Evolutionary conservation across 2,797 vertebrate species (phyloP).

Genomic region (Phaenicophaeus curvirostris): DNA sequence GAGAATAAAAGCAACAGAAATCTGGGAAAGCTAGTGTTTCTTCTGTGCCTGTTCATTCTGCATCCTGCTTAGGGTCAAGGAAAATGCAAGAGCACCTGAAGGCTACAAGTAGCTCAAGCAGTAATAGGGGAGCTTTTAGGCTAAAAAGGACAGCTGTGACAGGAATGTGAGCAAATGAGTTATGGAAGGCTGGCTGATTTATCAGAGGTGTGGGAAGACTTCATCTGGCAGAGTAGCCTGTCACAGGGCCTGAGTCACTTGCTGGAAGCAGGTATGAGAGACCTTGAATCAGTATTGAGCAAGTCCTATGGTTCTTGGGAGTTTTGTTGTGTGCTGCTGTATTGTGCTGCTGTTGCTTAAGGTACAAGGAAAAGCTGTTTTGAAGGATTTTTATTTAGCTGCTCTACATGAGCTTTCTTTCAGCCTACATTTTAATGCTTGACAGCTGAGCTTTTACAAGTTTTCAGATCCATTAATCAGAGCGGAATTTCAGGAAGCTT

Average conservation of each 20-base stretch:
- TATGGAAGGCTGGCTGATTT: not conserved
- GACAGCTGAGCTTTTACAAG: constrained; percentile 44
- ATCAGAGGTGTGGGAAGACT: not conserved
- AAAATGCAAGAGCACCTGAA: not conserved
- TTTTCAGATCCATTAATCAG: constrained; percentile 34
- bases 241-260: too few relatives aligned
- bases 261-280: not conserved
- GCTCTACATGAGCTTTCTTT: not conserved
- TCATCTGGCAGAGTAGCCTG: not conserved
- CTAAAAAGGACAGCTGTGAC: not conserved
- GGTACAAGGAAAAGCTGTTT: not conserved
- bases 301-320: not conserved
- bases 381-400: not conserved
- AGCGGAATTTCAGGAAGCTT: not conserved
- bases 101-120: not conserved
- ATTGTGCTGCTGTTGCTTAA: not conserved
- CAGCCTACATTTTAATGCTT: not conserved
- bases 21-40: not conserved
- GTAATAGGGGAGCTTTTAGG: not conserved
- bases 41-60: not conserved
- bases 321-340: not conserved
- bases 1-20: not conserved
- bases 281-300: not conserved
- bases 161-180: fast-evolving
- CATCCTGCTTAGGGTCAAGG: not conserved